phyloP scores from a whole-genome alignment of 2,797 vertebrate genomes.

The Diglossa cyanea region DNA sequence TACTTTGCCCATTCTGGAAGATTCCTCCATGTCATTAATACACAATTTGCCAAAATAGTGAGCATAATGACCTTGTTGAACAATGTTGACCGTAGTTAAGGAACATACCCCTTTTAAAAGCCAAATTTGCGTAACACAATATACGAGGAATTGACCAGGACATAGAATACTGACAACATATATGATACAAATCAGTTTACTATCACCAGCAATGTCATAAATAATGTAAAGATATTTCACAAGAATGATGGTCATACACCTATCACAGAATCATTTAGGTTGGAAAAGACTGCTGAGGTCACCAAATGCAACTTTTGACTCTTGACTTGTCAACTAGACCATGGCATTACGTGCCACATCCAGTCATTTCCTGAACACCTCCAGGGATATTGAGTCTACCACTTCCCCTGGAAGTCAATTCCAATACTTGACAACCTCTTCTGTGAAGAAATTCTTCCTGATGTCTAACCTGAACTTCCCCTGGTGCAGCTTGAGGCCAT shows the following conservation, averaged over 20 bases:
- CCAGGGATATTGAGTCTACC: neutral
- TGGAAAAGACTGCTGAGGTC: neutral
- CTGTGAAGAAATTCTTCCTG: neutral
- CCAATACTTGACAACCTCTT: neutral
- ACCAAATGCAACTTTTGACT: neutral
- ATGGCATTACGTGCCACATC: fast-evolving
- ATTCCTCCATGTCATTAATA: conserved; percentile 84
- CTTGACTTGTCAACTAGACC: neutral
- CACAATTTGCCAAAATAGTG: conserved; percentile 96
- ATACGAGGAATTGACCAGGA: neutral
- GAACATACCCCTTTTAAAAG: conserved; percentile 47
- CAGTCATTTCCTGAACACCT: neutral
- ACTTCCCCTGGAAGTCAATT: neutral
- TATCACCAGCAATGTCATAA: neutral
- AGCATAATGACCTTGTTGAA: conserved; percentile 95
- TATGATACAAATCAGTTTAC: neutral
- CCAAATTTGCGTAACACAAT: neutral
- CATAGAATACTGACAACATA: neutral
- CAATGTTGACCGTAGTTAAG: conserved; percentile 85
- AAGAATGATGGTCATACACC: neutral
- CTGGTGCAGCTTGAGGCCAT: neutral
- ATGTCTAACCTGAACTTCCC: neutral
- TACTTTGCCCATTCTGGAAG: conserved; percentile 83
- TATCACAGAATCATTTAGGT: neutral
- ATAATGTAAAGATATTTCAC: neutral